These are phyloP conservation scores for Amaurobius ferox DNA, from an alignment of 2,888 invertebrate genomes.

Conservation along the genomic window DNA sequence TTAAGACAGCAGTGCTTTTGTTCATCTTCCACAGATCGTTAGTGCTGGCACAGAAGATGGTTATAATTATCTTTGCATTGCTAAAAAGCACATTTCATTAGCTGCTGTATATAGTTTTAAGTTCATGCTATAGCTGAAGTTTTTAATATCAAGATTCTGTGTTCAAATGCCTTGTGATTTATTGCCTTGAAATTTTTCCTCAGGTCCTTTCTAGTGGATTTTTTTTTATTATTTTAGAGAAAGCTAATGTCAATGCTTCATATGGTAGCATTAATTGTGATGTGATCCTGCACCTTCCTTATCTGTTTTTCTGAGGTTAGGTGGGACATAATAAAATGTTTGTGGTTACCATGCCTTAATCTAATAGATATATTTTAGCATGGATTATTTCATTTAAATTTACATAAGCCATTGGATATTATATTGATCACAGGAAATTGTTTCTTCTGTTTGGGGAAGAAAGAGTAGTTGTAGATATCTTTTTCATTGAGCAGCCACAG, in stretches of 20 bases:
- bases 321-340: slow-evolving; percentile 46
- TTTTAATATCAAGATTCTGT: slow-evolving; percentile 70
- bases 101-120: slow-evolving; percentile 72
- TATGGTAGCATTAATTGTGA: slow-evolving; percentile 63
- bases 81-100: slow-evolving; percentile 70
- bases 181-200: slow-evolving; percentile 68
- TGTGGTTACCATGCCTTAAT: slow-evolving; percentile 62
- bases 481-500: slow-evolving; percentile 69
- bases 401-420: slow-evolving; percentile 51
- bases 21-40: slow-evolving; percentile 66
- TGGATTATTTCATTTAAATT: slow-evolving; percentile 62
- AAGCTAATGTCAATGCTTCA: slow-evolving; percentile 66
- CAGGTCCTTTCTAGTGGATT: slow-evolving; percentile 56
- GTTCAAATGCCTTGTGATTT: slow-evolving; percentile 71
- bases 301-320: slow-evolving; percentile 43
- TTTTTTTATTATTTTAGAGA: slow-evolving; percentile 56
- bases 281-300: slow-evolving; percentile 48
- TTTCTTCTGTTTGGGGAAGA: slow-evolving; percentile 68
- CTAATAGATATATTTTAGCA: slow-evolving; percentile 61
- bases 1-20: slow-evolving; percentile 50
- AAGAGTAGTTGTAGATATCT: slow-evolving; percentile 65
- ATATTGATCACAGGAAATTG: slow-evolving; percentile 51
- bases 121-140: slow-evolving; percentile 67
- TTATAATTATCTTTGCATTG: slow-evolving; percentile 63
- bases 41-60: slow-evolving; percentile 70